Conservation (phyloP, 2,113 vertebrate genomes). For the Ammodytes marinus region DNA sequence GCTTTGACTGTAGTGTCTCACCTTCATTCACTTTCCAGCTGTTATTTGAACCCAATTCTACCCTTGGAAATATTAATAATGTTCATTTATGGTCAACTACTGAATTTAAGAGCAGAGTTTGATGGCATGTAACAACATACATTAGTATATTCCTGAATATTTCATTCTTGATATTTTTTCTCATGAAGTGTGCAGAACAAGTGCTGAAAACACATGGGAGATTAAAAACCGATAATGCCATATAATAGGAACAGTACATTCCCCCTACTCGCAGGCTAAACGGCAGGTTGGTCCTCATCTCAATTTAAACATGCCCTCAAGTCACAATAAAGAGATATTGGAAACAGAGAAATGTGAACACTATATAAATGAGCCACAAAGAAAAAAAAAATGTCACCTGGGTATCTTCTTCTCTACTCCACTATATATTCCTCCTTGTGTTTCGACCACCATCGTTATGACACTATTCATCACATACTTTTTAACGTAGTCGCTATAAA, state of each 20-base stretch:
- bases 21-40: too few species aligned
- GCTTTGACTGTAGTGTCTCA: too few species aligned
- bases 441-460: constrained; percentile 70
- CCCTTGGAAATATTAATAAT: too few species aligned
- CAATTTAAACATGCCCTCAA: constrained; percentile 55
- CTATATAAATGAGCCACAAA: constrained; percentile 60
- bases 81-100: too few species aligned
- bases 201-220: not conserved
- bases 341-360: constrained; percentile 60
- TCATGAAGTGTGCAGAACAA: not conserved
- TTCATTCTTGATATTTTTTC: too few species aligned
- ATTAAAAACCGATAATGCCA: constrained; percentile 40
- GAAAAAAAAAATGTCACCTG: constrained; percentile 65
- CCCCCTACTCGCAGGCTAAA: constrained; percentile 22
- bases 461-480: constrained; percentile 78
- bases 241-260: not conserved
- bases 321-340: constrained; percentile 67
- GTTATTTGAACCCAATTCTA: too few species aligned
- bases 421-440: constrained; percentile 25
- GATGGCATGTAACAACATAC: too few species aligned
- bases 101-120: too few species aligned
- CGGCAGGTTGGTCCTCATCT: constrained; percentile 30
- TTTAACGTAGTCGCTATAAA: constrained; percentile 79
- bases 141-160: too few species aligned
- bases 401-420: constrained; percentile 70